These are phyloP conservation scores for Scaptomyza caliginosa DNA, from an alignment of 2,888 invertebrate genomes.

Conservation along the genomic window DNA sequence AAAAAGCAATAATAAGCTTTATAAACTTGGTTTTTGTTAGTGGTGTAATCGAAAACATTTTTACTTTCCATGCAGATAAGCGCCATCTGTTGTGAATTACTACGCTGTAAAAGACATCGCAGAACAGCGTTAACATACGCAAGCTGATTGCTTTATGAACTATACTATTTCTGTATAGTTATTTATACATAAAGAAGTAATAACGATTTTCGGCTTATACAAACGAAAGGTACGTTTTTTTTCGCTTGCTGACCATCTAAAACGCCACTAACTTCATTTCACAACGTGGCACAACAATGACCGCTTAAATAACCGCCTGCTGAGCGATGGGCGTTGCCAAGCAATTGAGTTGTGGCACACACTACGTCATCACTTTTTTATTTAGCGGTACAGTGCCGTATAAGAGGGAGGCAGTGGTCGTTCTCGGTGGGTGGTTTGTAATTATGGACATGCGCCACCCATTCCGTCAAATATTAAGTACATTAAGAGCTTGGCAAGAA, in stretches of 20 bases:
- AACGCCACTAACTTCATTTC: conserved; percentile 45
- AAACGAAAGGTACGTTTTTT: not conserved
- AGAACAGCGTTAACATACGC: too few species aligned
- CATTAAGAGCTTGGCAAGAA: conserved; percentile 42
- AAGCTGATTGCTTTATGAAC: too few species aligned
- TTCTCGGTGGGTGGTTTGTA: conserved; percentile 72
- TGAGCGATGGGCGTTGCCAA: conserved; percentile 73
- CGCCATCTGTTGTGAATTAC: too few species aligned
- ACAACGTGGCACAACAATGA: conserved; percentile 54
- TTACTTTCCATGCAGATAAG: too few species aligned
- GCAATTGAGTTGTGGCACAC: conserved; percentile 72
- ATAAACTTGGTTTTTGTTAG: too few species aligned
- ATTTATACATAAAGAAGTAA: too few species aligned
- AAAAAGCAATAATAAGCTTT: too few species aligned
- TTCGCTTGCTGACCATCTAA: conserved; percentile 29
- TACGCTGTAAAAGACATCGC: too few species aligned
- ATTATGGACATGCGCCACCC: conserved; percentile 74
- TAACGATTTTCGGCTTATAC: too few species aligned
- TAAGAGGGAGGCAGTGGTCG: conserved; percentile 24
- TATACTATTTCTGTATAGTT: too few species aligned
- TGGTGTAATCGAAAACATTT: too few species aligned
- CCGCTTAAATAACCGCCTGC: conserved; percentile 58
- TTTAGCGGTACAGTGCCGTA: conserved; percentile 16
- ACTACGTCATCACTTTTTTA: conserved; percentile 78
- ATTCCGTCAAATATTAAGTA: conserved; percentile 48